A percentile compares a stretch with the other conserved stretches of the same genome.
These are phyloP conservation scores for Spongilla lacustris DNA, from an alignment of 37 sponge, comb jelly and placozoan genomes.

Conservation along the genomic window DNA sequence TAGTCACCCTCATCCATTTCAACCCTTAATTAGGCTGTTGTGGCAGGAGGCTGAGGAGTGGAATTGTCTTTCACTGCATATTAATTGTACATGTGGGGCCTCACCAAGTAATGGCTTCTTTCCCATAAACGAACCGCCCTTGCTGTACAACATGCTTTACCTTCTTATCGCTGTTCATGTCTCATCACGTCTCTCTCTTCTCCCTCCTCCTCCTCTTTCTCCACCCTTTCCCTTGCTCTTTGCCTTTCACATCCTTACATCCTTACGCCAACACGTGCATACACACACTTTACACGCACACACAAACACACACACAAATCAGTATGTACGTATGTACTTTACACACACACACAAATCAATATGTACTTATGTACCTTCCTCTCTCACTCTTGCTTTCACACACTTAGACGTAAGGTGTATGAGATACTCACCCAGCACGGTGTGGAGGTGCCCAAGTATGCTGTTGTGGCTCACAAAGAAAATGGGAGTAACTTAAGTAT, in stretches of 20 bases:
- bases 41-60: too few species aligned
- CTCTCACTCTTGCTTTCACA: too few species aligned
- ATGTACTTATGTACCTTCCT: too few species aligned
- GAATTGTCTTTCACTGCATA: background rate
- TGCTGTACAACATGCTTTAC: too few species aligned
- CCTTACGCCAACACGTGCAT: too few species aligned
- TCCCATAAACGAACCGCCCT: background rate
- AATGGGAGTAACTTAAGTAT: background rate
- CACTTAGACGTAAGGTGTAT: constrained; percentile 70
- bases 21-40: too few species aligned
- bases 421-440: constrained; percentile 59
- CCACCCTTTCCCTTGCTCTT: background rate
- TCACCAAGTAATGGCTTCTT: background rate
- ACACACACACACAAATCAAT: too few species aligned
- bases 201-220: background rate
- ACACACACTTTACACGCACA: too few species aligned
- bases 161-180: too few species aligned
- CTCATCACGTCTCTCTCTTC: background rate
- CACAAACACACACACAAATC: too few species aligned
- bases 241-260: background rate
- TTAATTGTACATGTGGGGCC: background rate
- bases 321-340: too few species aligned
- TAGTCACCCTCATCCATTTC: too few species aligned
- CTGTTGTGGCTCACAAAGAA: constrained; percentile 17
- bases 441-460: constrained; percentile 66